Base-by-base conservation (phyloP, 2,113 vertebrate genomes). In the Pungitius pungitius region DNA sequence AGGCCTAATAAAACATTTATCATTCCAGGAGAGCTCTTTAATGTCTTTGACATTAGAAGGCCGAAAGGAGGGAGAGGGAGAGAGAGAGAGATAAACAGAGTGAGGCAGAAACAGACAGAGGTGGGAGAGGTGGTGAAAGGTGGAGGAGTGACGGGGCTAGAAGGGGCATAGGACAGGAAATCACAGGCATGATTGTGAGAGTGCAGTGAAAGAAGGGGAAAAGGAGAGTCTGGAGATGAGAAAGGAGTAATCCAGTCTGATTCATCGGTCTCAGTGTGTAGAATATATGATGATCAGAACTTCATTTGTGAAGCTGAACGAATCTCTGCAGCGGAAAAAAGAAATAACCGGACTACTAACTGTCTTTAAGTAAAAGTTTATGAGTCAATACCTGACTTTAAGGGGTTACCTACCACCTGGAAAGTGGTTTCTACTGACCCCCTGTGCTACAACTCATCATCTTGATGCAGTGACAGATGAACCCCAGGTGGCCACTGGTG, bases 1-100 rank as follows among this genome's bases (percentile, higher is more conserved):
- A 90, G 33, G 79, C 77, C 88, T 91, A 89, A 88, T 94, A 88
- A 93, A 94, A 93, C 89, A 94, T 93, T 92, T 91, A 94, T 92
- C 84, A 88, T 92, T 87, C 76, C 86, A 91, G 86, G 87, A 91
- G 92, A 92, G 88, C 80, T 81, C 89, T 92, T 88, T 90, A 90
- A 84, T 90, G 90, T 89, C 75, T 83, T 63, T 87, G 84, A 89
- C 88, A 90, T 93, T 94, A 91, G 88, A 91, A 83, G 75, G 62
- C 75, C 61, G 75, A 79, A 73, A 81, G 81, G 70, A 78, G 63
- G 63, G 51, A 74, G 85, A 14, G 65, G 42, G 24, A 69, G 77
- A 67, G 69, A 66, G 42, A 64, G 54, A 47, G 37, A 47, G 66
- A 73, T 43, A 37, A 6, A 42, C 22, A 78, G 67, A 52, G 66